Percentiles rank a stretch among this genome's conserved stretches.
These are phyloP conservation scores for Allobates femoralis DNA, from an alignment of 2,797 vertebrate genomes.

Conservation along the genomic window DNA sequence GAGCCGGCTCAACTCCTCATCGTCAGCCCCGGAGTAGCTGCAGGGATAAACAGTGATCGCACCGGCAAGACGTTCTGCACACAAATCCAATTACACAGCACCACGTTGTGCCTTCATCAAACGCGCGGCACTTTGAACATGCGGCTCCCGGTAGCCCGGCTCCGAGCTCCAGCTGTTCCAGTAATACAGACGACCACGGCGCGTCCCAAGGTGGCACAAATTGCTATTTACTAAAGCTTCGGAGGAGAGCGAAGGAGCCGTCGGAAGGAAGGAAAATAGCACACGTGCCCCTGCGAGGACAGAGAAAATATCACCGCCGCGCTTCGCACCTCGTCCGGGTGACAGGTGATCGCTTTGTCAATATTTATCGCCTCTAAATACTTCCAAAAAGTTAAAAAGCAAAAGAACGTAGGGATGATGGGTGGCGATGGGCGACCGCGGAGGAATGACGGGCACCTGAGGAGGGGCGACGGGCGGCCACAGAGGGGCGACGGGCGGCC, in stretches of 20 bases:
- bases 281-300: not conserved
- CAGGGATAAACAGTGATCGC: slow-evolving; percentile 11
- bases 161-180: slow-evolving; percentile 34
- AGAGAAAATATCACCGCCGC: slow-evolving; percentile 18
- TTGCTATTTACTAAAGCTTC: slow-evolving; percentile 21
- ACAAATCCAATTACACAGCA: slow-evolving; percentile 53
- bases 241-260: not conserved
- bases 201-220: slow-evolving; percentile 29
- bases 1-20: not conserved
- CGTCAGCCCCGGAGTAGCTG: slow-evolving; percentile 23
- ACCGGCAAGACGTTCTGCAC: slow-evolving; percentile 15
- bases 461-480: no score
- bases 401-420: no score
- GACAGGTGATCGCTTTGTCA: not conserved
- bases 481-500: no score
- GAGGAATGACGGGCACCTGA: no score
- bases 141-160: not conserved
- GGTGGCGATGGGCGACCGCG: no score
- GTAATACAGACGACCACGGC: not conserved
- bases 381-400: not conserved
- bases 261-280: slow-evolving; percentile 14
- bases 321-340: not conserved
- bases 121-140: slow-evolving; percentile 47
- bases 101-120: slow-evolving; percentile 29
- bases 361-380: not conserved